Percentiles rank a stretch among this genome's conserved stretches.
These are phyloP conservation scores for Morone chrysops DNA, from an alignment of 2,113 vertebrate species.

Conservation along the genomic window DNA sequence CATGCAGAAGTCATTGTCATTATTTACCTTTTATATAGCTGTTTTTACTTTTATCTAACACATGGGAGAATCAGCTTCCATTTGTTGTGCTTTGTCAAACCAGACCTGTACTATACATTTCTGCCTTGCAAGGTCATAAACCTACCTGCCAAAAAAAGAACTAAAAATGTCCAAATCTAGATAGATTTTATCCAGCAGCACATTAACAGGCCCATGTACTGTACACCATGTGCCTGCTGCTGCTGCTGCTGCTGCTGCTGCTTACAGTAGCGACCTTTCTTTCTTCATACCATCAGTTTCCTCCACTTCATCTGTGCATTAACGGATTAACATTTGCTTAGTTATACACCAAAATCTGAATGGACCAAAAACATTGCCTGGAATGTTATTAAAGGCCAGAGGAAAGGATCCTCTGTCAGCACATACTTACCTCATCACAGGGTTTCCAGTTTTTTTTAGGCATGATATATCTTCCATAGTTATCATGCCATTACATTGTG, in stretches of 20 bases:
- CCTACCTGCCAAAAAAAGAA: neutral
- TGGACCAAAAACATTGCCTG: neutral
- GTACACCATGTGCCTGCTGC: neutral
- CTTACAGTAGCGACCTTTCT: neutral
- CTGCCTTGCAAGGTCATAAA: neutral
- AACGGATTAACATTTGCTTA: neutral
- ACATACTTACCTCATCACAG: neutral
- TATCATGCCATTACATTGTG: conserved; percentile 59
- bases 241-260: neutral
- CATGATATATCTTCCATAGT: conserved; percentile 38
- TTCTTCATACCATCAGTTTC: neutral
- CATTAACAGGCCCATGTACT: neutral
- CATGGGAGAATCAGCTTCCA: neutral
- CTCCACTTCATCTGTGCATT: neutral
- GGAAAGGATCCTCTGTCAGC: neutral
- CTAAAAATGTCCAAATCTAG: neutral
- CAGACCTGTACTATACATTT: neutral
- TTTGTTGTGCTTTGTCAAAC: neutral
- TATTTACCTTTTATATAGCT: neutral
- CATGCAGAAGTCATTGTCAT: neutral
- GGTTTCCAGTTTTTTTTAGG: conserved; percentile 41
- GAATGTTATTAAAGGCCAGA: neutral
- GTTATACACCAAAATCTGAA: neutral
- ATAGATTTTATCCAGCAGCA: neutral
- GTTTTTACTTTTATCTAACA: neutral